Percentiles rank a stretch among this genome's conserved stretches.
Conservation (phyloP, 2,113 vertebrate species). For the Notiomystis cincta region DNA sequence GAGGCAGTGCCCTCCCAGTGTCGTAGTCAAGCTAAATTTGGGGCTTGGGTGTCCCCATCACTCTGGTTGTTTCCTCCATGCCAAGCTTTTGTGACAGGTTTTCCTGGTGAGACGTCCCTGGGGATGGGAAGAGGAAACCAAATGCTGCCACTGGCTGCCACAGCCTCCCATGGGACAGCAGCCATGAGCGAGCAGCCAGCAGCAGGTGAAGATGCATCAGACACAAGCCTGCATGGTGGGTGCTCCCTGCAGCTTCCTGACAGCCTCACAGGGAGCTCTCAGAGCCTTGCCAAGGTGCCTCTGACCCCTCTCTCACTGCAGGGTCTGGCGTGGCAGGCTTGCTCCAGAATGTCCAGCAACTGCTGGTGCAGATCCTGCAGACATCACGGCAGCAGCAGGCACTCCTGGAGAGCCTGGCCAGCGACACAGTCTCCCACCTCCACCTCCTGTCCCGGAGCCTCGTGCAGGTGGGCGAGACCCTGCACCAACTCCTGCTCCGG, state of each 20-base stretch:
- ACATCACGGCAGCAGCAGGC: conserved; percentile 2
- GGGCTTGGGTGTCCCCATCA: neutral
- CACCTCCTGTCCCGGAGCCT: conserved; percentile 23
- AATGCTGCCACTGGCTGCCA: neutral
- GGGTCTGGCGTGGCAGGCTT: neutral
- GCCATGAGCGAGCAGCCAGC: neutral
- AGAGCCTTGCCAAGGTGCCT: neutral
- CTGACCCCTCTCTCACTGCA: neutral
- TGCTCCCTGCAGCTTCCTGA: neutral
- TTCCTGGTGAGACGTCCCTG: neutral
- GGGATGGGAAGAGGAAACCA: neutral
- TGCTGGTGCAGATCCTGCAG: conserved; percentile 22
- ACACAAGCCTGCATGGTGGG: neutral
- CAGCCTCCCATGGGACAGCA: neutral
- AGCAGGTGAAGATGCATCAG: neutral
- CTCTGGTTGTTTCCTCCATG: neutral
- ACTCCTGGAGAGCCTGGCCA: conserved; percentile 14
- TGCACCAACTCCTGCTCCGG: neutral
- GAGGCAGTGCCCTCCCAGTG: neutral
- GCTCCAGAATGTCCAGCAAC: neutral
- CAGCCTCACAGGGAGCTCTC: neutral
- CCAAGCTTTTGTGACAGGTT: neutral
- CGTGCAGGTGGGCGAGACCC: conserved; percentile 5
- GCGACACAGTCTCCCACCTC: neutral
- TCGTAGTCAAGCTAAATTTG: fast-evolving